Evolutionary conservation across 2,888 invertebrate species (phyloP), one percentile per base, ranked within the genome.

Genomic region (Synergus gifuensis): DNA sequence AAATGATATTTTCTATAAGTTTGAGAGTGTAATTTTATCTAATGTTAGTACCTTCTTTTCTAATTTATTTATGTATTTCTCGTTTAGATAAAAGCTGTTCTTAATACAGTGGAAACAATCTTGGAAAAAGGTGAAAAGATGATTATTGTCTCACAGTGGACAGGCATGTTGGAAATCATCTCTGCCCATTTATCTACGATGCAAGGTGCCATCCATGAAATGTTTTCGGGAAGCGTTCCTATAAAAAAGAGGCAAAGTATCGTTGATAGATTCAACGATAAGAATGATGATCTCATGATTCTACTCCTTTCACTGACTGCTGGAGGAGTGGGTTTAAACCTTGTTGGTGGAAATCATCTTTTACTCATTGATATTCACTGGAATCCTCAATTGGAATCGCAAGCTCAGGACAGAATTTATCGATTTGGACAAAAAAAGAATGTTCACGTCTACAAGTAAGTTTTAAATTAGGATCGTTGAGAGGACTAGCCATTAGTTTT

Each of bases 301-400:
- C 93, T 99, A 92, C 93, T 99, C 63, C 93, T 99, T 0, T 98
- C 98, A 0, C 93, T 99, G 44, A 96, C 96, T 81, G 98, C 99
- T 63, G 99, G 98, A 69, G 99, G 98, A 42, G 98, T 98, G 18
- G 99, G 99, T 36, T 93, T 99, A 16, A 99, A 99, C 93, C 94
- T 99, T 78, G 94, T 97, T 79, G 99, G 98, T 2, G 99, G 96
- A 0, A 98, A 97, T 93, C 98, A 99, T 92, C 94, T 99, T 69
- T 94, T 98, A 46, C 93, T 99, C 49, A 92, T 98, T 36, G 99
- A 99, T 93, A 94, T 98, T 77, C 98, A 99, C 92, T 99, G 98
- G 98, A 99, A 99, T 94, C 99, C 99, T 0, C 98, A 98, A 89
- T 93, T 99, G 67, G 99, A 99, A 92, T 94, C 96, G 64, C 99